Base-by-base conservation (phyloP, 2,888 invertebrate genomes). In the Nasonia oneida region DNA sequence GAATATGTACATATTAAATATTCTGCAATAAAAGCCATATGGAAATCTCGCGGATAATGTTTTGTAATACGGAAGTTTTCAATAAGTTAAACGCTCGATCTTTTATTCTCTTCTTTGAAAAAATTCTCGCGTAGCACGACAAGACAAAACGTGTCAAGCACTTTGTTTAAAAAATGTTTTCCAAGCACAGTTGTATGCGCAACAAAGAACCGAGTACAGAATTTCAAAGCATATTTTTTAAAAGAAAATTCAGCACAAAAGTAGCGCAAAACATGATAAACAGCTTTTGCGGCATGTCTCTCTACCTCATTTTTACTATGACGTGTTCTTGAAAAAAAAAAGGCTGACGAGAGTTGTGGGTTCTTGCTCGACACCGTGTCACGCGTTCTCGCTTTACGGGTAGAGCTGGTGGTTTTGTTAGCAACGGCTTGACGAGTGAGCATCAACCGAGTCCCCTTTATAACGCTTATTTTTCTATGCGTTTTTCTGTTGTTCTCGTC, bases 391-490 rank as follows among this genome's bases (percentile, higher is more conserved):
- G 80, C 23, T 80, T 80, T 47, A 18, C 50, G n/a, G 79, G 18
- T 29, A 29, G 29, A 29, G 67, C n/a, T 61, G 78, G 29, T 18
- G 78, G 42, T 78, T 78, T 67, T 79, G 79, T 70, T 50, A 33
- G 67, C 50, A 10, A 15, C 29, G 50, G 70, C 79, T 50, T 79
- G 70, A 79, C 70, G 79, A 79, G 70, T 29, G 33, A 50, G 67
- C 67, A 57, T 76, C 37, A 76, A n/a, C 76, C 15, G 39, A 67
- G 67, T 70, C 50, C 18, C 23, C 79, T 79, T 70, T 50, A n/a
- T 15, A 70, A 29, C 79, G 29, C 70, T 37, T 37, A 57, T 76
- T 76, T 76, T 73, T 73, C 73, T 73, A 18, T 23, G 42, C 39
- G 23, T n/a, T 39, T 37, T 73, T 23, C 42, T n/a, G 73, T 18